Conservation (phyloP, 2,113 vertebrate genomes). For the Glaucidium brasilianum region DNA sequence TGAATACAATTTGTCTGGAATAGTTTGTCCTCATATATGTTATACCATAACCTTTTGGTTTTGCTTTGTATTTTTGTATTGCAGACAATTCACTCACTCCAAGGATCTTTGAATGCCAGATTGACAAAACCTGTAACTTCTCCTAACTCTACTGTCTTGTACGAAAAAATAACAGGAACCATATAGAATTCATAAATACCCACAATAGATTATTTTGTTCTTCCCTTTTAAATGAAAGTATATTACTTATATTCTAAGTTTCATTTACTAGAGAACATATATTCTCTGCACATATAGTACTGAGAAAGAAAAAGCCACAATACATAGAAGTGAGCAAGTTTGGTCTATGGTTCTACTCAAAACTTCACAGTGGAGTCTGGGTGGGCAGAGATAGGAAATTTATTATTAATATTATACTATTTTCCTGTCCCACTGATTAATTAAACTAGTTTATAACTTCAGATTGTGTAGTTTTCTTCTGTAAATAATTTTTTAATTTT, state of each 20-base stretch:
- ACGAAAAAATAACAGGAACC: neutral
- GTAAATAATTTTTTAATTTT: constrained; percentile 53
- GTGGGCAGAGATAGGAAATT: neutral
- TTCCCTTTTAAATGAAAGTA: neutral
- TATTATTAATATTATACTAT: neutral
- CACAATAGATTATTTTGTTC: neutral
- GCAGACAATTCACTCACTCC: neutral
- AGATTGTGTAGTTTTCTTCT: constrained; percentile 7
- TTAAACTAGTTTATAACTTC: constrained; percentile 26
- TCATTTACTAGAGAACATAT: neutral
- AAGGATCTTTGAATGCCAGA: neutral
- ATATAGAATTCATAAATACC: neutral
- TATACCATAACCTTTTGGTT: neutral
- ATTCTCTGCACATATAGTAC: neutral
- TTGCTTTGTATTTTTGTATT: neutral
- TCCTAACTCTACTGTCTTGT: neutral
- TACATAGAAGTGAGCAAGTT: neutral
- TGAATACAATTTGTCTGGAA: neutral
- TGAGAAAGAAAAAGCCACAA: neutral
- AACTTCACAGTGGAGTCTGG: neutral
- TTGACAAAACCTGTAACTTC: neutral
- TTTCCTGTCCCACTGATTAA: constrained; percentile 19
- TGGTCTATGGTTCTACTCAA: neutral
- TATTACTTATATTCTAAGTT: neutral
- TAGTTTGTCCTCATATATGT: neutral